Evolutionary conservation across 2,113 vertebrate species (phyloP).

Genomic region (Pampusana beccarii): DNA sequence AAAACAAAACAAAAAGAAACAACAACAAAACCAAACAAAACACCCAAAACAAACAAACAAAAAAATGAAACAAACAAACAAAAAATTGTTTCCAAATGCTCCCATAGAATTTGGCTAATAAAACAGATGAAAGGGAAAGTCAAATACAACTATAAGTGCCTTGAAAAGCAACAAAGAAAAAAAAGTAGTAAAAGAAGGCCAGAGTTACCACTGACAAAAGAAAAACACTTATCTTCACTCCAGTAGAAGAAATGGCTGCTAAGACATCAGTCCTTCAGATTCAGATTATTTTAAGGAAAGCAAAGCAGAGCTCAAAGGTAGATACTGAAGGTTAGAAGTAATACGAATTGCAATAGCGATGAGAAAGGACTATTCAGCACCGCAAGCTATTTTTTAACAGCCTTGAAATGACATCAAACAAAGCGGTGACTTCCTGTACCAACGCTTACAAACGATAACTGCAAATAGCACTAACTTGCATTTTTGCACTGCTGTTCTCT

Average conservation of each 20-base stretch:
- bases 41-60: not conserved
- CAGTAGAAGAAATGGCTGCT: not conserved
- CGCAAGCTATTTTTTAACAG: conserved; percentile 24
- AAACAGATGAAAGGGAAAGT: not conserved
- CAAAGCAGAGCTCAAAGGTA: not conserved
- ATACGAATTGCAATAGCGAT: not conserved
- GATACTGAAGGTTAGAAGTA: conserved; percentile 12
- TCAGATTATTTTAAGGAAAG: conserved; percentile 15
- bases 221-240: not conserved
- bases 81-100: not conserved
- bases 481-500: not conserved
- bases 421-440: not conserved
- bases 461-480: not conserved
- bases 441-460: not conserved
- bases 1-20: not conserved
- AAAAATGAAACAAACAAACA: not conserved
- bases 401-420: conserved; percentile 45
- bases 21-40: not conserved
- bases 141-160: not conserved
- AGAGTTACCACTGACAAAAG: not conserved
- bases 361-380: conserved; percentile 13
- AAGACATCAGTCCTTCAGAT: not conserved
- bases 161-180: not conserved
- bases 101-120: not conserved
- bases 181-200: not conserved